Conservation (phyloP, 1,140 invertebrate species). For the Bombus breviceps region DNA sequence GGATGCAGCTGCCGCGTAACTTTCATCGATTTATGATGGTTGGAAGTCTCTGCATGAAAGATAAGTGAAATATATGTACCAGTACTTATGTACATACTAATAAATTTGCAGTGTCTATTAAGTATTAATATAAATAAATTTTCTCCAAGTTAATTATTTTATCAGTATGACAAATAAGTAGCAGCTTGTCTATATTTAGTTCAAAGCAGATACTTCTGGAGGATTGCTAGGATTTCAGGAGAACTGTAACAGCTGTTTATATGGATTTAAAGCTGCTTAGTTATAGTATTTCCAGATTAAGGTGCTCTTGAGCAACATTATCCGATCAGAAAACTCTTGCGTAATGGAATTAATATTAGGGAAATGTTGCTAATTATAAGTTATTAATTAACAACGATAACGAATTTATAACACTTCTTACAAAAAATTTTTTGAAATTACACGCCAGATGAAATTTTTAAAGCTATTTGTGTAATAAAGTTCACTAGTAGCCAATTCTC, state of each 20-base stretch:
- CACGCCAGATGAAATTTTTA: too few species aligned
- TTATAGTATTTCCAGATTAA: background rate
- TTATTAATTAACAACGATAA: too few species aligned
- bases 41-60: background rate
- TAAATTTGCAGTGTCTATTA: conserved; percentile 55
- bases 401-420: too few species aligned
- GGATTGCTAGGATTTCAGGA: conserved; percentile 5
- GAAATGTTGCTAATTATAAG: background rate
- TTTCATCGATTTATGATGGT: conserved; percentile 28
- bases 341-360: background rate
- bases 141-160: conserved; percentile 8
- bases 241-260: conserved; percentile 32
- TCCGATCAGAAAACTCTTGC: background rate
- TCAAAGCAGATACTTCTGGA: background rate
- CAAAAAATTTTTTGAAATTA: too few species aligned
- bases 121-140: conserved; percentile 57
- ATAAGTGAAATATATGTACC: conserved; percentile 15
- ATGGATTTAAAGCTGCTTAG: background rate
- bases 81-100: conserved; percentile 31
- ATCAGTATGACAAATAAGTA: conserved; percentile 7
- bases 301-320: background rate
- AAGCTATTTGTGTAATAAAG: too few species aligned
- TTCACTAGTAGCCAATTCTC: too few species aligned
- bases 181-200: background rate
- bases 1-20: background rate